Base-by-base conservation (phyloP, 2,113 vertebrate species). In the Hylia prasina region DNA sequence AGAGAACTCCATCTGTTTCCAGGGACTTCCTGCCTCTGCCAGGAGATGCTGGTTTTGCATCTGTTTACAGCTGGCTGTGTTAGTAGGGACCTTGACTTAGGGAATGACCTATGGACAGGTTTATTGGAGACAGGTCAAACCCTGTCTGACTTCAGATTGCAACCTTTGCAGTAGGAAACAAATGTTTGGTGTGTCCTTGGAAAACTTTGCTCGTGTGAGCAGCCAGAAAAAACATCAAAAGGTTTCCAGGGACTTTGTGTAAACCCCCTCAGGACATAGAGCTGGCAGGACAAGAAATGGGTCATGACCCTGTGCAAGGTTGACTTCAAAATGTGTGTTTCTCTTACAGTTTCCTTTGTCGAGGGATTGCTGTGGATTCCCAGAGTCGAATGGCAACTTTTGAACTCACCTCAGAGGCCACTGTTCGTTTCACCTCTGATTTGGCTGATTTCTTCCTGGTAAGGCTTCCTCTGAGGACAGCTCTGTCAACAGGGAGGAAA, bases 361-460 rank as follows among this genome's bases (percentile, higher is more conserved):
- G 99, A 35, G 98, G 96, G 18, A 96, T 98, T 6, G 98, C 97
- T 61, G 78, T 99, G 10, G 99, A 99, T 37, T 56, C 97, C 8
- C 98, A 96, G 95, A 97, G 96, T 76, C 97, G 97, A n/a, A 96
- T 98, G 87, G 98, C 98, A 1, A 30, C 96, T 73, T 99, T 99
- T 97, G 97, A 98, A 17, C 95, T 99, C 24, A 96, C 96, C 42
- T 94, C 97, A 0, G 97, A 99, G 71, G 96, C 98, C 18, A 98
- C 98, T 47, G 12, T 99, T 93, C 98, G 97, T 79, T 97, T 99
- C 73, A 95, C 91, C 3, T 98, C 98, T 2, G 98, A 99, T 77
- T 97, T 94, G 10, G 98, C 98, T 13, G 98, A 81, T 89, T 99
- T 99, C 97, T 98, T 99, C 96, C 96, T 99, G 98, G 99, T 99